Base-by-base conservation (phyloP, 2,888 invertebrate genomes). In the Pseudoips prasinana region DNA sequence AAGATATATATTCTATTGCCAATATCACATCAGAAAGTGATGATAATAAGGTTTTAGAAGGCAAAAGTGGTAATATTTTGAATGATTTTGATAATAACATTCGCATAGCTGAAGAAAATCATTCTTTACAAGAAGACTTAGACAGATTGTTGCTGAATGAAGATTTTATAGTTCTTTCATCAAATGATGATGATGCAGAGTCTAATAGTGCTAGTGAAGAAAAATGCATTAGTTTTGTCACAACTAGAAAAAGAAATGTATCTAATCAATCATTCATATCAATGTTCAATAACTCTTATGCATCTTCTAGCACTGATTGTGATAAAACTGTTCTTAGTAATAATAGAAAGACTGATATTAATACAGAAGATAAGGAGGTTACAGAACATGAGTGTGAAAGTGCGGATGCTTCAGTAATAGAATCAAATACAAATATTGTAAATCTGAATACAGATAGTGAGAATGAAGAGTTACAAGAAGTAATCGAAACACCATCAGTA, bases 191-290 rank as follows among this genome's bases (percentile, higher is more conserved):
- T 31, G 51, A 54, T 25, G 29, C 10, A 19, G 40, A 43, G 22
- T 25, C 38, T n/a, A 41, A 33, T 34, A 51, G 43, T 33, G 65
- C 36, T 43, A 43, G 43, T 33, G 66, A 73, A 38, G 69, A 73
- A 5, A 62, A 44, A 52, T 68, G 56, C 44, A 41, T 75, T 4
- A 81, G 77, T 61, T 88, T 83, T 71, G 83, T 88, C 1, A 87
- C 83, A 29, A 86, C 78, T 19, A 76, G 87, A 64, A 73, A 73
- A 58, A 64, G 72, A 39, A 77, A 78, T 63, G 66, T 64, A 1
- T 57, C 58, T 22, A 75, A 73, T 47, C 61, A 77, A 45, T 74
- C 80, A 2, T 52, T 69, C 5, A 55, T 78, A 40, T 65, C 72
- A 28, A 52, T 64, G 20, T 67, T 73, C 39, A 60, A 78, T 58